Base-by-base conservation (phyloP, 2,113 vertebrate genomes). In the western clawed frog (Xenopus tropicalis) region DNA sequence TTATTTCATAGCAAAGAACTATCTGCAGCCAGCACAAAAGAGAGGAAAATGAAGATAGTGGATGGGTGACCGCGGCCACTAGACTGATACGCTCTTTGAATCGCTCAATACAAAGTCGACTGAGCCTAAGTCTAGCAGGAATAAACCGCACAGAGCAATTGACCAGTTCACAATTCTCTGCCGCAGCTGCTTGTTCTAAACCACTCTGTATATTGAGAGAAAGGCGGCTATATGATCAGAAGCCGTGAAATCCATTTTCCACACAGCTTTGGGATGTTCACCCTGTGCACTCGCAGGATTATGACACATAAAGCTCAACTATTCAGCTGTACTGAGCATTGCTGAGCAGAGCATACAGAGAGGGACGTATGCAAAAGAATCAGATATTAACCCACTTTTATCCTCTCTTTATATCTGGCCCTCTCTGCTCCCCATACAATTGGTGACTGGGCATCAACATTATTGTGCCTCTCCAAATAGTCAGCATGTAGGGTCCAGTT, bases 231-330 rank as follows among this genome's bases (percentile, higher is more conserved):
- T 62, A 54, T 42, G 66, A 69, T 52, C 72, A 75, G 72, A 51
- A 69, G 57, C 57, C 66, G 29, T 75, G 72, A 75, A 75, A 75
- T 75, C 24, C 20, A 62, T 75, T 75, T 62, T 69, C 21, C 46
- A 23, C 57, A 24, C 58, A 69, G 66, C 72, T 75, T 69, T 75
- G 42, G 65, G 57, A 69, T 69, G 59, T 75, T 68, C 65, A 48
- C 56, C 64, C 43, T 21, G 64, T 62, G 57, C 57, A 56, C 51
- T 44, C 52, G 70, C n/a, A 11, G 46, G 65, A 61, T 75, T 69
- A 52, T 57, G 62, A 74, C 24, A 21, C 24, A 62, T 17, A 62
- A 56, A 58, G 67, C 58, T 61, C 58, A 75, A 58, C 58, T 61
- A 75, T 52, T 75, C 57, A 29, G 24, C 67, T 48, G 46, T 67